Percentiles rank a stretch among this genome's conserved stretches.
Evolutionary conservation across 2,113 vertebrate genomes (phyloP).

Genomic region (Hepsetus odoe): DNA sequence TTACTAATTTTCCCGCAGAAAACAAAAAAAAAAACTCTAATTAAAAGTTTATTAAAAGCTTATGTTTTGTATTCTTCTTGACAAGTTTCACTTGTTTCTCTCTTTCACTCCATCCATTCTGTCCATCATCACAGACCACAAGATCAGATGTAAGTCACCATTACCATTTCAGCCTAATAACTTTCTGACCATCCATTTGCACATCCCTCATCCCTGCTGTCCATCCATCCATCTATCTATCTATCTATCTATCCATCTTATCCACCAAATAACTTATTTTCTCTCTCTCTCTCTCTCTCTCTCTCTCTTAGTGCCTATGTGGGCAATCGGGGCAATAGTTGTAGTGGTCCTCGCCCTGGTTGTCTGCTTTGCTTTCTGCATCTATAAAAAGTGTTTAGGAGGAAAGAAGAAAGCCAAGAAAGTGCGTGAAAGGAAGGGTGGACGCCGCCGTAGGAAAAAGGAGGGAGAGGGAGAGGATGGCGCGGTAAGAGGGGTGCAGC

Average conservation of each 20-base stretch:
- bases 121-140: constrained; percentile 69
- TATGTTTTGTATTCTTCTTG: neutral
- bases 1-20: too few relatives aligned
- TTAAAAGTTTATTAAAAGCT: too few relatives aligned
- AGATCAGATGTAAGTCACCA: constrained; percentile 73
- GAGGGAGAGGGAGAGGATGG: constrained; percentile 75
- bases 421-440: constrained; percentile 80
- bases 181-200: neutral
- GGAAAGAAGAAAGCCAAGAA: constrained; percentile 82
- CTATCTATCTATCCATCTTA: neutral
- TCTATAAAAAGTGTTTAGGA: constrained; percentile 80
- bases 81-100: constrained; percentile 1
- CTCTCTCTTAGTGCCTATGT: constrained; percentile 80
- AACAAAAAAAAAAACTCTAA: too few relatives aligned
- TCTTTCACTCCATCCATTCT: constrained; percentile 35
- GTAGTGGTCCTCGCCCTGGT: constrained; percentile 78
- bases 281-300: constrained; percentile 2
- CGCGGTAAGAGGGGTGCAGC: constrained; percentile 72
- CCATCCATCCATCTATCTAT: neutral
- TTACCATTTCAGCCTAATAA: neutral
- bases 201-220: neutral
- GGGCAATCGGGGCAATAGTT: constrained; percentile 83
- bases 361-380: constrained; percentile 79
- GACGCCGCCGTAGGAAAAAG: constrained; percentile 76
- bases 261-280: neutral